Percentiles rank a stretch among this genome's conserved stretches.
phyloP scores from a whole-genome alignment of 2,113 vertebrate species.

The Apus apus region DNA sequence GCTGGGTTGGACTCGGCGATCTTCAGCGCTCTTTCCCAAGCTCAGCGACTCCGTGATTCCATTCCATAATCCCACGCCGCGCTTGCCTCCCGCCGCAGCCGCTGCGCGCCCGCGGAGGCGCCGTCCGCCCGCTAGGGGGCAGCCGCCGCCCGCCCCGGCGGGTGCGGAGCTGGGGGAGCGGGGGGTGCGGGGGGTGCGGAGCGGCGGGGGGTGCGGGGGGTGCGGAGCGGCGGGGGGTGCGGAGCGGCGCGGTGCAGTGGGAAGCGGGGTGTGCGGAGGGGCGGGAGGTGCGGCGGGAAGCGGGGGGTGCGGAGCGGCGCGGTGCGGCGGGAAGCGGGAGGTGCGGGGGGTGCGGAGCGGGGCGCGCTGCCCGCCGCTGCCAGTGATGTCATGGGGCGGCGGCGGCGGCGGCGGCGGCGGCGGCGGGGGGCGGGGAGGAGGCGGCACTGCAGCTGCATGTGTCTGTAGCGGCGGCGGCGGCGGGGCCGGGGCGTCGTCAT shows the following conservation, averaged over 20 bases:
- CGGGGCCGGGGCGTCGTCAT: conserved; percentile 77
- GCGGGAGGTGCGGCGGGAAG: too few species aligned
- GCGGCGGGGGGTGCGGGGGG: too few species aligned
- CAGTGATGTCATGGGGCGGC: conserved; percentile 86
- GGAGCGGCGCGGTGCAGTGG: too few species aligned
- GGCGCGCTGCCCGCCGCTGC: background rate
- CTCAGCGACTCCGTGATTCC: too few species aligned
- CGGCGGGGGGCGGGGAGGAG: conserved; percentile 56
- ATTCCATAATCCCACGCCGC: too few species aligned
- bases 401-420: conserved; percentile 65
- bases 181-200: too few species aligned
- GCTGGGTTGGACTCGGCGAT: too few species aligned
- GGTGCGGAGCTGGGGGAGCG: too few species aligned
- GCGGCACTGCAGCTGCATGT: conserved; percentile 79
- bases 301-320: too few species aligned
- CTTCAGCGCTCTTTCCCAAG: too few species aligned
- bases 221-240: too few species aligned
- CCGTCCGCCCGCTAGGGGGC: background rate
- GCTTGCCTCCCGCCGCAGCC: background rate
- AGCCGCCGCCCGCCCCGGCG: background rate
- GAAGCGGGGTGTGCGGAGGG: too few species aligned
- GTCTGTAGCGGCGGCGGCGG: conserved; percentile 68
- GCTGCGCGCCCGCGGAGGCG: conserved; percentile 1
- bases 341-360: background rate
- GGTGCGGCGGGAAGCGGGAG: background rate